Evolutionary conservation across 2,113 vertebrate species (phyloP).

Genomic region (Carlito syrichta): DNA sequence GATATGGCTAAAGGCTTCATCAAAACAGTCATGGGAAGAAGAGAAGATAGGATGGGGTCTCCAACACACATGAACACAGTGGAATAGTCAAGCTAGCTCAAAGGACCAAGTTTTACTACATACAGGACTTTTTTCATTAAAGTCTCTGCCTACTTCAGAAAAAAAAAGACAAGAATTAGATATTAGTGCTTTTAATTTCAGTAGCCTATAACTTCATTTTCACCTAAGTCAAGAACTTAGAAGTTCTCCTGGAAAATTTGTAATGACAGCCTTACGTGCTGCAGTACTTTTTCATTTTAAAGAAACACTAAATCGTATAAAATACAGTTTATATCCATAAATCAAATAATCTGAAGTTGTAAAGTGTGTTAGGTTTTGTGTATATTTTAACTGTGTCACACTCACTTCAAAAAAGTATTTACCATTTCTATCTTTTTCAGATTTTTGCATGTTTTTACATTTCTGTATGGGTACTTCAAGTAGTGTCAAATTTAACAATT

Average conservation of each 20-base stretch:
- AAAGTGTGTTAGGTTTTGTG: background rate
- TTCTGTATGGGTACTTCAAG: background rate
- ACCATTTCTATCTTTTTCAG: background rate
- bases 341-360: background rate
- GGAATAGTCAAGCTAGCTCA: background rate
- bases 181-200: background rate
- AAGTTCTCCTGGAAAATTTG: background rate
- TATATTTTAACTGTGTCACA: background rate
- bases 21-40: background rate
- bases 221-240: background rate
- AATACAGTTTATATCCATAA: background rate
- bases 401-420: background rate
- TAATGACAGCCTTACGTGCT: background rate
- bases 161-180: background rate
- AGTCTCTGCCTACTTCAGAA: background rate
- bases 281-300: background rate
- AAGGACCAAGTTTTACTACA: background rate
- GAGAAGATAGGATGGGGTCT: background rate
- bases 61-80: background rate
- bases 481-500: background rate
- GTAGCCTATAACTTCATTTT: background rate
- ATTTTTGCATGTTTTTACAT: background rate
- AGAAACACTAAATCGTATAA: background rate
- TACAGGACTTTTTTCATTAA: background rate
- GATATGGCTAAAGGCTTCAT: background rate